phyloP scores from a whole-genome alignment of 2,888 invertebrate species.

The Ochropleura plecta region DNA sequence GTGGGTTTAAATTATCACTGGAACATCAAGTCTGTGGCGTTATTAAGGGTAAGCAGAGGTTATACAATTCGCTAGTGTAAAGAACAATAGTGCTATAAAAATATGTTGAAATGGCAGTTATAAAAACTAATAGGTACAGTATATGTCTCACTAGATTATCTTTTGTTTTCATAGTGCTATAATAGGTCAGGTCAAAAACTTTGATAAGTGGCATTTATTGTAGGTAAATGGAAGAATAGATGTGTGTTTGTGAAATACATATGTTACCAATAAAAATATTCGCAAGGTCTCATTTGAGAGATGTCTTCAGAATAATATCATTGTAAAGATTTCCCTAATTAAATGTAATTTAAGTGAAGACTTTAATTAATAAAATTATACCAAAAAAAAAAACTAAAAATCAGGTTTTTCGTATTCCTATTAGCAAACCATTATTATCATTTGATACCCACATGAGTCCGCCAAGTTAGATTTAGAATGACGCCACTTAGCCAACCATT shows the following conservation, averaged over 20 bases:
- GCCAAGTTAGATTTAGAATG: too few relatives aligned
- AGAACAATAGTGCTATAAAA: conserved; percentile 11
- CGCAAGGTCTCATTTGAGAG: background rate
- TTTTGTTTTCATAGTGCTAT: conserved; percentile 22
- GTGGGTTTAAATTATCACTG: background rate
- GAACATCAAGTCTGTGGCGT: background rate
- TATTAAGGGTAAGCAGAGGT: background rate
- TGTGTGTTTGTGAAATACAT: too few relatives aligned
- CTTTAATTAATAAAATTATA: background rate
- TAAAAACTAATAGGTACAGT: background rate
- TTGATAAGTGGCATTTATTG: background rate
- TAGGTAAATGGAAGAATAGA: background rate
- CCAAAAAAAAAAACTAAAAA: too few relatives aligned
- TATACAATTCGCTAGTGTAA: background rate
- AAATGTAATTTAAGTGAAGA: background rate
- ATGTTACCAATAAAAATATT: background rate
- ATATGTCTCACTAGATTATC: conserved; percentile 9
- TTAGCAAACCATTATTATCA: too few relatives aligned
- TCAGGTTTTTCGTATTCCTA: too few relatives aligned
- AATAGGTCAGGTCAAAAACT: conserved; percentile 25
- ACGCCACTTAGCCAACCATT: too few relatives aligned
- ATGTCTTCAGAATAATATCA: background rate
- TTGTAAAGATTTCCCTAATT: background rate
- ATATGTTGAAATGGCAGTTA: conserved; percentile 1
- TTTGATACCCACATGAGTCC: too few relatives aligned